These are phyloP conservation scores for Lophotriccus pileatus DNA, from an alignment of 2,797 vertebrate genomes.

Conservation along the genomic window DNA sequence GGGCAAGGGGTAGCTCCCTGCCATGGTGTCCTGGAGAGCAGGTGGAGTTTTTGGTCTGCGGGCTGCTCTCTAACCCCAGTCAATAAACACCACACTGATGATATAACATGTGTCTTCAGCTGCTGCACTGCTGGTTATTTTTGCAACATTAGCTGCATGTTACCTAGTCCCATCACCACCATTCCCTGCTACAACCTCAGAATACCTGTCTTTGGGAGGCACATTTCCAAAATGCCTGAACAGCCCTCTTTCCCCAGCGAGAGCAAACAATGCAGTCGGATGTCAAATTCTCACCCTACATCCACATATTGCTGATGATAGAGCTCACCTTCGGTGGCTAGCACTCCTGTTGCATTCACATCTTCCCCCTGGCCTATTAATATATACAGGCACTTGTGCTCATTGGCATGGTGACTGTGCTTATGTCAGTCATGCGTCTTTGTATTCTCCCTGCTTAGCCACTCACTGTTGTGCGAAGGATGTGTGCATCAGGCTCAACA, in stretches of 20 bases:
- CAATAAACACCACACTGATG: neutral
- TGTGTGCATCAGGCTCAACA: slow-evolving; percentile 47
- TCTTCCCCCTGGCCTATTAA: slow-evolving; percentile 49
- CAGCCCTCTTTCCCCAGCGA: neutral
- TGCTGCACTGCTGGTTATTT: accelerated
- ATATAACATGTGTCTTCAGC: neutral
- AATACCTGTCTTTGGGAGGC: neutral
- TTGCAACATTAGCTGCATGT: accelerated
- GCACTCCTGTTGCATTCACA: neutral
- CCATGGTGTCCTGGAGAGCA: neutral
- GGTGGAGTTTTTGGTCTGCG: neutral
- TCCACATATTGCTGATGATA: neutral
- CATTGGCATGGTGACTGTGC: slow-evolving; percentile 69
- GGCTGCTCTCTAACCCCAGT: neutral
- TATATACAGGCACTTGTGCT: slow-evolving; percentile 61
- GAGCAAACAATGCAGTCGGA: accelerated
- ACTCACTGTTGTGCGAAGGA: slow-evolving; percentile 53
- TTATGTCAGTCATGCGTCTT: slow-evolving; percentile 66
- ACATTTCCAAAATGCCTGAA: neutral
- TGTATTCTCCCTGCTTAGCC: slow-evolving; percentile 65
- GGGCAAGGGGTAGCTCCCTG: neutral
- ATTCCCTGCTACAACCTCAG: neutral
- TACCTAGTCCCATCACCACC: neutral
- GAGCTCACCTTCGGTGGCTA: neutral
- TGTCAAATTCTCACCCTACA: neutral